Base-by-base conservation (phyloP, 2,888 invertebrate species). In the Eupithecia centaureata region DNA sequence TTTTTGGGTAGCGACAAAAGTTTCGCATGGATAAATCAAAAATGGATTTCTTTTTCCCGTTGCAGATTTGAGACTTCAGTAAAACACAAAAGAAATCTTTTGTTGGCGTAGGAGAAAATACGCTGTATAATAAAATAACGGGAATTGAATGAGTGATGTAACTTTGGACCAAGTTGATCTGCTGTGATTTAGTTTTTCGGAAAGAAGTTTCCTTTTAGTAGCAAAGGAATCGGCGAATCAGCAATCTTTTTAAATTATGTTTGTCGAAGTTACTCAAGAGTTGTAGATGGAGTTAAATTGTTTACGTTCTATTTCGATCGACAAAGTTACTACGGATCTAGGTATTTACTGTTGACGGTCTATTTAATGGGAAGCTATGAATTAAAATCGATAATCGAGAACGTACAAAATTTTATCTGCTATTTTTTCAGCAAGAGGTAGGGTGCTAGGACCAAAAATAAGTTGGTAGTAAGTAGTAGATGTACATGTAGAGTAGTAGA, bases 141-240 rank as follows among this genome's bases (percentile, higher is more conserved):
- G n/a, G 54, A 30, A 30, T 12, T 30, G 18, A 30, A 33, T 22
- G 22, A 32, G 12, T 33, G 25, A 12, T 28, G 22, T 57, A 57
- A 33, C 32, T 22, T 57, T 22, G 12, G 56, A 30, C 15, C 56
- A 56, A 68, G 73, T 38, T 63, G 69, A 73, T 64, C 73, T 72
- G n/a, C 63, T 68, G 72, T 72, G 74, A 70, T 61, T 71, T 68
- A 69, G 54, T 70, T 67, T 63, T 68, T 60, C 15, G 60, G 56
- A 67, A 67, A 63, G 54, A 35, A 64, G 57, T 61, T 61, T 56
- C 10, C 10, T 67, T 66, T 70, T 73, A 70, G 71, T 72, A 71
- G 63, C 61, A 33, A 67, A 30, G 63, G 56, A 67, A 61, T 61
- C 61, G 32, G 63, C 67, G 65, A 67, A 70, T 64, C 67, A 42